Base-by-base conservation (phyloP, 1,140 invertebrate species). In the Calliopsis andreniformis region DNA sequence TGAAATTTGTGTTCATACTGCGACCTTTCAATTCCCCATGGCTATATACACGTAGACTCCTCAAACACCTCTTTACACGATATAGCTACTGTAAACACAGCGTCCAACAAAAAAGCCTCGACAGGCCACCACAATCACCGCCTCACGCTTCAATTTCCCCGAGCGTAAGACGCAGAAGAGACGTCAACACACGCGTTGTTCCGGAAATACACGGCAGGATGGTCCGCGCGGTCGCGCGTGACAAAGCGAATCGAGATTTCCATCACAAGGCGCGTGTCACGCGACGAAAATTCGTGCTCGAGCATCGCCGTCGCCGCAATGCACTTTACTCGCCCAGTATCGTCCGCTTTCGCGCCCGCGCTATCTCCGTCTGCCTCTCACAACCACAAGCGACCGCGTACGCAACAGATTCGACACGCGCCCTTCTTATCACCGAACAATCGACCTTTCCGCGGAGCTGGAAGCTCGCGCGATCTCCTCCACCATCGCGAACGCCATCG, bases 191-290 rank as follows among this genome's bases (percentile, higher is more conserved):
- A n/a, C 69, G 20, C 30, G 16, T 35, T 45, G 42, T 45, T 35
- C 62, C 30, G 49, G 49, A 66, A 67, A 73, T 73, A 73, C 62
- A 66, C 3, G 69, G 7, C 47, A 35, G 32, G n/a, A 42, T n/a
- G 20, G 12, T 16, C 18, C 25, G 43, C 18, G 23, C 55, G 30
- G 56, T 23, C 56, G 55, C 18, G 25, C 18, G 25, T n/a, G 61
- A 76, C 43, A 76, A 76, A 68, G 73, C 47, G 25, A 76, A 69
- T 51, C 10, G 5, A 39, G 55, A 76, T 76, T 76, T 76, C 66
- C 73, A 76, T 69, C 53, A 76, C 73, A 76, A 76, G 53, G 45
- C 32, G 72, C 39, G 32, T 30, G 73, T 69, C 43, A 69, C 14
- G 23, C 35, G 25, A 28, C 25, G 42, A 59, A 58, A 76, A 42